phyloP scores from a whole-genome alignment of 2,797 vertebrate species.

The Knipowitschia caucasica region DNA sequence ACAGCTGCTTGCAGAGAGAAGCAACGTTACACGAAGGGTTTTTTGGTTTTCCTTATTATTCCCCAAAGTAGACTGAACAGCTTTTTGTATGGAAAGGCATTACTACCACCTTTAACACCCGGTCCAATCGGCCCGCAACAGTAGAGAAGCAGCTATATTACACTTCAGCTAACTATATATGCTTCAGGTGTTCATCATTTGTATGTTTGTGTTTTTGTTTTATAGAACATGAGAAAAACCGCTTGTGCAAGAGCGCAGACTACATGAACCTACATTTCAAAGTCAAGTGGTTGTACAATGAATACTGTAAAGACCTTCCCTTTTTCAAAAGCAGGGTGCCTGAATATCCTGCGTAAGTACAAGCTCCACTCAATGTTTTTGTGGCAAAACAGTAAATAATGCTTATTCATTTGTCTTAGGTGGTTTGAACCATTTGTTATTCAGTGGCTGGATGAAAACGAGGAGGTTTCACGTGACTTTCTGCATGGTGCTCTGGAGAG shows the following conservation, averaged over 20 bases:
- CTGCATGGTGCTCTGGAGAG: constrained; percentile 93
- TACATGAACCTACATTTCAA: constrained; percentile 99
- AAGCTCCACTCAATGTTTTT: neutral
- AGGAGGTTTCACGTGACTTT: constrained; percentile 96
- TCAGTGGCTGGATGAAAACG: constrained; percentile 98
- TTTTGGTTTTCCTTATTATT: no score
- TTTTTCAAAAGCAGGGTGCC: constrained; percentile 94
- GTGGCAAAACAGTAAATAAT: neutral
- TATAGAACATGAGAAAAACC: constrained; percentile 95
- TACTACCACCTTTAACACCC: no score
- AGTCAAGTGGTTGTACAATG: constrained; percentile 98
- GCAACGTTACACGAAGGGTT: no score
- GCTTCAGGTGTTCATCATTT: neutral
- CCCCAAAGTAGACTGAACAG: no score
- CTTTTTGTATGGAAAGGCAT: no score
- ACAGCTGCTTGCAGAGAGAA: no score
- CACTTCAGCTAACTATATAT: no score
- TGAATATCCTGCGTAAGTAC: constrained; percentile 94
- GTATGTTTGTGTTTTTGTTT: constrained; percentile 7
- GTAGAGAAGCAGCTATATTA: no score
- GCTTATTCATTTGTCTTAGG: constrained; percentile 55
- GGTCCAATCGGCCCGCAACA: no score
- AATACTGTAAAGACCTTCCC: constrained; percentile 95
- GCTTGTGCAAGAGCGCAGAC: constrained; percentile 95
- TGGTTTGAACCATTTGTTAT: constrained; percentile 99